phyloP scores from a whole-genome alignment of 2,797 vertebrate species.

The Nannoperca obscura region DNA sequence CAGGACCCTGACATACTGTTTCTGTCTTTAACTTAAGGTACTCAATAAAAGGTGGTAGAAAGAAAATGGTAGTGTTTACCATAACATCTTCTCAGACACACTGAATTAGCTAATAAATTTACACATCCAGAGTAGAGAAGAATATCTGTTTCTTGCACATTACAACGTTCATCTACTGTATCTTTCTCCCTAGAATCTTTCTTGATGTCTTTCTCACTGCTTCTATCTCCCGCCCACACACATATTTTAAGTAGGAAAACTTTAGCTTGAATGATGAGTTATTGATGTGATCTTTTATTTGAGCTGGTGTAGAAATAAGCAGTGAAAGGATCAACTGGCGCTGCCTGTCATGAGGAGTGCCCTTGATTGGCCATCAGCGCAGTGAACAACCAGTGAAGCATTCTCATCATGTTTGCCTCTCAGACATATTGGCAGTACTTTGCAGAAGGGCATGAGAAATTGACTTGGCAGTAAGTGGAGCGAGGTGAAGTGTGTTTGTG shows the following conservation, averaged over 20 bases:
- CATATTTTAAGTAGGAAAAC: conserved; percentile 27
- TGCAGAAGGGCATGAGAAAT: conserved; percentile 44
- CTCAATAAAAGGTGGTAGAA: not conserved
- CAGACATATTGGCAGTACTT: conserved; percentile 46
- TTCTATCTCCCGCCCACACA: not conserved
- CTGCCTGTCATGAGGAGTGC: conserved; percentile 31
- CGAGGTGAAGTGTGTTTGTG: conserved; percentile 30
- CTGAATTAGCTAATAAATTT: not conserved
- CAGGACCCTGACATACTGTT: not conserved
- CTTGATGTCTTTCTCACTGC: conserved; percentile 16
- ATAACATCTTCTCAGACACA: not conserved
- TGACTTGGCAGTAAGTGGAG: conserved; percentile 35
- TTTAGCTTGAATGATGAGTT: conserved; percentile 25
- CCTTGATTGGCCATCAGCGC: conserved; percentile 43
- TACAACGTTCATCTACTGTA: not conserved
- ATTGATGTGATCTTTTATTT: conserved; percentile 35
- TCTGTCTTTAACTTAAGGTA: not conserved
- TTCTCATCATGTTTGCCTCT: conserved; percentile 59
- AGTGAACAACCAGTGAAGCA: conserved; percentile 39
- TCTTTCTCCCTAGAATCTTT: conserved; percentile 8
- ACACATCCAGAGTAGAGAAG: not conserved
- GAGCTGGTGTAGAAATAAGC: conserved; percentile 19
- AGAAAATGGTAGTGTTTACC: not conserved
- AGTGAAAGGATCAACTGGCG: conserved; percentile 19
- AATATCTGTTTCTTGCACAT: not conserved